phyloP scores from a whole-genome alignment of 2,888 invertebrate species.

The Drosophila kanekoi region DNA sequence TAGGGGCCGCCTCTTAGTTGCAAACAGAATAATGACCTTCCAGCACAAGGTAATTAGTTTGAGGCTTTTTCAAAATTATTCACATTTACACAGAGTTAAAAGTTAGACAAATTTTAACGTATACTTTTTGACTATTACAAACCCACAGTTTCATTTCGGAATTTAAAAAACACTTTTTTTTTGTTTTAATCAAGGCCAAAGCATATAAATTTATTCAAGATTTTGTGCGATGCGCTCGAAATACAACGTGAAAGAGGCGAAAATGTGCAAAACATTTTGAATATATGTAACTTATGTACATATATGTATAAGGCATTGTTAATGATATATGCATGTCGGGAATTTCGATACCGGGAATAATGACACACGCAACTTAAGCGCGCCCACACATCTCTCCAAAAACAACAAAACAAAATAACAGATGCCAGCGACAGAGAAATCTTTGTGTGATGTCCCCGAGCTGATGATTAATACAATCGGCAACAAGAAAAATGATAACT shows the following conservation, averaged over 20 bases:
- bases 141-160: constrained; percentile 39
- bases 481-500: constrained; percentile 16
- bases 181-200: constrained; percentile 60
- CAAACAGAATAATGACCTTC: constrained; percentile 39
- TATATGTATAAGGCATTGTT: constrained; percentile 32
- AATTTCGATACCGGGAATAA: constrained; percentile 5
- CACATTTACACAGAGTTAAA: constrained; percentile 55
- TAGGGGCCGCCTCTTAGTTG: constrained; percentile 32
- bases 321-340: background rate
- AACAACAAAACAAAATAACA: constrained; percentile 6
- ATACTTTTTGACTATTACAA: constrained; percentile 13
- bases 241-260: constrained; percentile 19
- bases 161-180: constrained; percentile 6
- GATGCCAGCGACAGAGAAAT: constrained; percentile 18
- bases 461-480: constrained; percentile 60
- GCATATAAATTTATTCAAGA: constrained; percentile 40
- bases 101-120: background rate
- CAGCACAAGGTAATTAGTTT: constrained; percentile 54
- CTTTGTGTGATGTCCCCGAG: constrained; percentile 27
- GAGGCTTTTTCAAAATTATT: constrained; percentile 35
- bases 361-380: background rate
- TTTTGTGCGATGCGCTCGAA: constrained; percentile 26
- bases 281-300: constrained; percentile 29
- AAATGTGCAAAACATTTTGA: constrained; percentile 18
- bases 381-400: constrained; percentile 33